Percentiles rank a stretch among this genome's conserved stretches.
These are phyloP conservation scores for Leucoma salicis DNA, from an alignment of 2,888 invertebrate species.

Conservation along the genomic window DNA sequence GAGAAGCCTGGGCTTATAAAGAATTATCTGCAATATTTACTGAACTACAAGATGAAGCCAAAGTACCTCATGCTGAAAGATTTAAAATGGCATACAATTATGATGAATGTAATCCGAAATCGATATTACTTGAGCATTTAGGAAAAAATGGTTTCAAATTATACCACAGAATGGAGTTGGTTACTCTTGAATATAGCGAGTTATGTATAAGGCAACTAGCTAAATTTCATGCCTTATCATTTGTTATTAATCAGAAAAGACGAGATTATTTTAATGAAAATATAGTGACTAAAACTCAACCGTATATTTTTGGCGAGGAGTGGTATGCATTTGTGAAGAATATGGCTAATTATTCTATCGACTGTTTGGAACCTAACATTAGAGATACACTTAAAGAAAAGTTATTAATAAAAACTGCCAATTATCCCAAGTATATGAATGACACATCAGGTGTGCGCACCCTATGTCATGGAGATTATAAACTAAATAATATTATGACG, in stretches of 20 bases:
- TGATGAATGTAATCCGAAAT: slow-evolving; percentile 27
- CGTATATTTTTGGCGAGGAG: slow-evolving; percentile 24
- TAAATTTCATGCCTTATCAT: slow-evolving; percentile 51
- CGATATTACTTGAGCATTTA: slow-evolving; percentile 40
- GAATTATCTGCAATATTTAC: slow-evolving; percentile 42
- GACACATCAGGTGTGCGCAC: slow-evolving; percentile 16
- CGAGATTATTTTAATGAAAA: slow-evolving; percentile 42
- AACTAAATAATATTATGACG: slow-evolving; percentile 37
- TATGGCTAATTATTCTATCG: slow-evolving; percentile 23
- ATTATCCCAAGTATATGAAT: slow-evolving; percentile 29
- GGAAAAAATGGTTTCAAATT: slow-evolving; percentile 42
- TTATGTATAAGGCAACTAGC: slow-evolving; percentile 46
- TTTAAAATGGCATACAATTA: slow-evolving; percentile 44
- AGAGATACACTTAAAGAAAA: slow-evolving; percentile 8
- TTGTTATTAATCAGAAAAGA: slow-evolving; percentile 39
- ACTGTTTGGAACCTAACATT: slow-evolving; percentile 18
- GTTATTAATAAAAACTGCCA: slow-evolving; percentile 16
- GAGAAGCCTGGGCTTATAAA: slow-evolving; percentile 49
- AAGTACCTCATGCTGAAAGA: slow-evolving; percentile 42
- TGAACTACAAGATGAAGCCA: slow-evolving; percentile 42
- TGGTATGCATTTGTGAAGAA: slow-evolving; percentile 28
- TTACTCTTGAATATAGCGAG: slow-evolving; percentile 42
- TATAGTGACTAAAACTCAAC: slow-evolving; percentile 17
- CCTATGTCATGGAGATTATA: slow-evolving; percentile 41
- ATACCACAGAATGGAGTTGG: slow-evolving; percentile 40